Base-by-base conservation (phyloP, 2,888 invertebrate species). In the Tyria jacobaeae region DNA sequence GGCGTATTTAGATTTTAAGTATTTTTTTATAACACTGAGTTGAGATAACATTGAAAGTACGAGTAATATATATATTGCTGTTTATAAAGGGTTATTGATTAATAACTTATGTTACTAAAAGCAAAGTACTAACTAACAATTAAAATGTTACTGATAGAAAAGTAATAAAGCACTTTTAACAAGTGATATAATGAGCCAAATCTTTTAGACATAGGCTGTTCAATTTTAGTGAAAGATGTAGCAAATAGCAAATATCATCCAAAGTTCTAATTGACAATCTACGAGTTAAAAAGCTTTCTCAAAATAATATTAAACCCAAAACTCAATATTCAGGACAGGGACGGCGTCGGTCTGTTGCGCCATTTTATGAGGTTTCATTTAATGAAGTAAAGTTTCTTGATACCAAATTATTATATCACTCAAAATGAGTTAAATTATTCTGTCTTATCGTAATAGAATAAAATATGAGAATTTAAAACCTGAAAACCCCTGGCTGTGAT, bases 251-350 rank as follows among this genome's bases (percentile, higher is more conserved):
- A 82, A 79, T 70, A 68, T 64, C 66, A 74, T 69, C 64, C 66
- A 64, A 84, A 85, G 69, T 84, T 82, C 57, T 81, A 81, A 85
- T 85, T 86, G 82, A 73, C 81, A 85, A 86, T 84, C 82, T 84
- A 75, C 65, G 76, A 79, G 78, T 79, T 77, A 66, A 70, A 76
- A 66, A 62, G 69, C 73, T 71, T 67, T 60, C 65, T 53, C 62
- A 68, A 71, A 72, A 70, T 67, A 70, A 65, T 66, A 69, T 76
- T 75, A 75, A 76, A 75, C 70, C 54, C 51, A 69, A 37, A 79
- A 75, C 71, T 70, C 71, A 75, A 77, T 75, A 73, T 67, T 75
- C 71, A 57, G 34, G 60, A 64, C 64, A 17, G 27, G 37, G n/a
- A 58, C 10, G 47, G n/a, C 49, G 27, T 12, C 52, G 48, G 34